These are phyloP conservation scores for Cheilosia variabilis DNA, from an alignment of 2,888 invertebrate species.

Conservation along the genomic window DNA sequence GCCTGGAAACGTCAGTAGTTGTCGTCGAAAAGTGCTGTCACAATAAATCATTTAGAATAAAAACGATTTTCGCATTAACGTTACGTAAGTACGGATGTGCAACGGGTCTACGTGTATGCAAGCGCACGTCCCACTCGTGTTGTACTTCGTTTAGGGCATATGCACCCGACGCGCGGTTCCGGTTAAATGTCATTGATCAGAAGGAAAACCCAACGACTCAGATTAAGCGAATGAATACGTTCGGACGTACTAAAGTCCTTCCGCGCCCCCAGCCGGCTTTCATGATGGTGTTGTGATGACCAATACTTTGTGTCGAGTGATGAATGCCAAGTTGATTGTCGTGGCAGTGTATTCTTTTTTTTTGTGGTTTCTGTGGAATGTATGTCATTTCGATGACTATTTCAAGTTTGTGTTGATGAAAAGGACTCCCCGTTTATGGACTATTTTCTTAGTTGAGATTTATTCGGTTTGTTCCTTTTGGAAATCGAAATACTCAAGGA, in stretches of 20 bases:
- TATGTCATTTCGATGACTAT: slow-evolving; percentile 17
- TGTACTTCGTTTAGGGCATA: slow-evolving; percentile 5
- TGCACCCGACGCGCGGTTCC: neutral
- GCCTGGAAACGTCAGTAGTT: slow-evolving; percentile 12
- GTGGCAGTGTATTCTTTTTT: slow-evolving; percentile 16
- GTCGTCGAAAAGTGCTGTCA: slow-evolving; percentile 2
- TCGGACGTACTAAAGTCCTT: slow-evolving; percentile 7
- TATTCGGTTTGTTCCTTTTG: slow-evolving; percentile 5
- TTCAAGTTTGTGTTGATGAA: slow-evolving; percentile 11
- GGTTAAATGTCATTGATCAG: slow-evolving; percentile 23
- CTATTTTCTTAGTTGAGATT: slow-evolving; percentile 1
- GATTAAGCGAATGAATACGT: neutral
- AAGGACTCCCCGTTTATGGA: slow-evolving; percentile 11
- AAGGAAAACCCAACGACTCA: neutral
- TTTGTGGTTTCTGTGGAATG: neutral
- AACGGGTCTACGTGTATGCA: slow-evolving; percentile 36
- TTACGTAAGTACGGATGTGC: slow-evolving; percentile 57
- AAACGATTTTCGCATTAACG: slow-evolving; percentile 18
- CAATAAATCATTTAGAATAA: slow-evolving; percentile 45
- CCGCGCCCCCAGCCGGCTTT: neutral
- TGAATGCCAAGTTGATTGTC: slow-evolving; percentile 25
- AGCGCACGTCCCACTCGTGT: slow-evolving; percentile 20
- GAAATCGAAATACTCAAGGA: slow-evolving; percentile 41
- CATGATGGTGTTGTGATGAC: slow-evolving; percentile 9
- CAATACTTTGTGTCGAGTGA: slow-evolving; percentile 41